Conservation (phyloP, 2,888 invertebrate genomes). For the Drosophila vallismaia region DNA sequence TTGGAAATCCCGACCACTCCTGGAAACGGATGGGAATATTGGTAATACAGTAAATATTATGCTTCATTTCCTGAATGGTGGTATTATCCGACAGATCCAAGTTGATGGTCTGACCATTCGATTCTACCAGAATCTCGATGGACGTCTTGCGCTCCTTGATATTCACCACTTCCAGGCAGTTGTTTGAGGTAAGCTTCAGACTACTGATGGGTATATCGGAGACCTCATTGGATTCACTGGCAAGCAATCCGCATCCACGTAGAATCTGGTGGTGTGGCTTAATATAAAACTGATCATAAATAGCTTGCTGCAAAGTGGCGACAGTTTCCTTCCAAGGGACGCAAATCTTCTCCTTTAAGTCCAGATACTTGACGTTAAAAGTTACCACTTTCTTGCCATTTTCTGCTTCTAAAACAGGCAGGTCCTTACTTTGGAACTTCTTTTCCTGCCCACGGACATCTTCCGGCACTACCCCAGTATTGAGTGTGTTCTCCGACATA, state of each 20-base stretch:
- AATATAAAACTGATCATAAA: background rate
- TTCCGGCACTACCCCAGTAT: background rate
- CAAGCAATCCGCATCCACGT: background rate
- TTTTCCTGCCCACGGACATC: too few relatives aligned
- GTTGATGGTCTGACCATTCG: background rate
- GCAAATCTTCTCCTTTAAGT: background rate
- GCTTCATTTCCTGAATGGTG: background rate
- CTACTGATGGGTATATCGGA: background rate
- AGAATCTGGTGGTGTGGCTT: background rate
- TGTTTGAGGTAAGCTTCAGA: background rate
- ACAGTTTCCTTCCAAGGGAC: background rate
- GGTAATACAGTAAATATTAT: background rate
- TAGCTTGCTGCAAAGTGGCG: background rate
- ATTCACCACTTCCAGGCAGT: background rate
- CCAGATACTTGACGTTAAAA: background rate
- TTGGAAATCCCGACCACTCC: conserved; percentile 2
- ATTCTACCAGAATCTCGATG: background rate
- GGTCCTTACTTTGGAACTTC: background rate
- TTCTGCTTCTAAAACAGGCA: background rate
- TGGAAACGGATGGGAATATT: background rate
- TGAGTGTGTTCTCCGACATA: background rate
- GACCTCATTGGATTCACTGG: background rate
- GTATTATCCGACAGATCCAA: background rate
- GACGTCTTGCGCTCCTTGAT: background rate
- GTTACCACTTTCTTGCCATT: too few relatives aligned